Conservation (phyloP, 2,888 invertebrate genomes). For the Dioctria linearis region DNA sequence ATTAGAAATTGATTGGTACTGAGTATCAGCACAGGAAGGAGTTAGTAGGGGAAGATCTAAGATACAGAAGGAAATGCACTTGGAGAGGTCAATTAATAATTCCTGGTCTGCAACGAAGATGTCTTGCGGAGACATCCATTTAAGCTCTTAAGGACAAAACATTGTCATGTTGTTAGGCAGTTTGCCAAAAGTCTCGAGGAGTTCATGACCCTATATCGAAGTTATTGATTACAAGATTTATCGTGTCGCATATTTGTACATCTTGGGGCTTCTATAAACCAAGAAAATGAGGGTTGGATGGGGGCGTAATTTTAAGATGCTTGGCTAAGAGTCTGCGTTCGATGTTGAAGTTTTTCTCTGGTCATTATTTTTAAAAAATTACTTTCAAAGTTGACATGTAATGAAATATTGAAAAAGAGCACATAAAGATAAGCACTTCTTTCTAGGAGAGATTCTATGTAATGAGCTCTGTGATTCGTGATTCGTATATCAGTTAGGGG, state of each 20-base stretch:
- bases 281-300: too few species aligned
- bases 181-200: neutral
- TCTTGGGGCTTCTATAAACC: too few species aligned
- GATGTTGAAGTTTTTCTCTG: too few species aligned
- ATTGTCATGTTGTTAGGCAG: constrained; percentile 1
- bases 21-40: neutral
- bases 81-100: neutral
- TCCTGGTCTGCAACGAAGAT: neutral
- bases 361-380: too few species aligned
- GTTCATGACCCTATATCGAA: constrained; percentile 4
- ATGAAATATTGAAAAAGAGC: too few species aligned
- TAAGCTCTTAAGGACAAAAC: neutral
- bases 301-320: too few species aligned
- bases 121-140: neutral
- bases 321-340: too few species aligned
- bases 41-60: neutral
- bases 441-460: too few species aligned
- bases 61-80: neutral
- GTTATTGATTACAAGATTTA: neutral
- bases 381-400: too few species aligned
- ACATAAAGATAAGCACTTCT: too few species aligned
- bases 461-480: too few species aligned
- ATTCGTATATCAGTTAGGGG: too few species aligned
- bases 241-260: neutral
- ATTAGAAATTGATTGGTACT: neutral